These are phyloP conservation scores for Nycticorax nycticorax DNA, from an alignment of 2,113 vertebrate genomes.

Conservation along the genomic window DNA sequence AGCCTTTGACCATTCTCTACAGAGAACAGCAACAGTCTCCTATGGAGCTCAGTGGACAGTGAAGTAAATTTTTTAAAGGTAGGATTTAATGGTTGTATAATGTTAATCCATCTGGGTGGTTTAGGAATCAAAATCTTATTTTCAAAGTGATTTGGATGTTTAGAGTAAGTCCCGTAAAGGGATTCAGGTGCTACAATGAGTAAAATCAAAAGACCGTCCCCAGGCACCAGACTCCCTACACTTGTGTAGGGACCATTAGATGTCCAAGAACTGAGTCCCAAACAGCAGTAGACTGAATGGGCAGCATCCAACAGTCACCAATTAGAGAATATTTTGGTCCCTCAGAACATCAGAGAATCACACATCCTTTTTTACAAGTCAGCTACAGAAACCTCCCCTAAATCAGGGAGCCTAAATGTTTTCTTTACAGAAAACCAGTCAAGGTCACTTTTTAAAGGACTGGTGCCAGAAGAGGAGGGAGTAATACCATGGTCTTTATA, in stretches of 20 bases:
- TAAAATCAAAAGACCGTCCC: background rate
- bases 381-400: background rate
- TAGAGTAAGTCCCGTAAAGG: background rate
- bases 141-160: background rate
- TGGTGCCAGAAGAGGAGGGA: background rate
- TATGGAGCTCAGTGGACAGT: background rate
- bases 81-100: background rate
- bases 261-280: background rate
- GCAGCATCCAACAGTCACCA: background rate
- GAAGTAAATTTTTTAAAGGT: background rate
- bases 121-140: constrained; percentile 18
- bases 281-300: background rate
- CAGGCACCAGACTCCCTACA: background rate
- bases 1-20: background rate
- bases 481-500: background rate
- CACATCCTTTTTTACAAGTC: background rate
- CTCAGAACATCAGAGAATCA: background rate
- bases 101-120: background rate
- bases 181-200: background rate
- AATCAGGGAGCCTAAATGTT: background rate
- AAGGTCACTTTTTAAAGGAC: background rate
- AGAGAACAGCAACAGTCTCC: background rate
- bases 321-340: background rate
- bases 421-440: background rate
- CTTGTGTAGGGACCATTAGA: background rate